phyloP scores from a whole-genome alignment of 2,113 vertebrate genomes.

The Zosterops hypoxanthus region DNA sequence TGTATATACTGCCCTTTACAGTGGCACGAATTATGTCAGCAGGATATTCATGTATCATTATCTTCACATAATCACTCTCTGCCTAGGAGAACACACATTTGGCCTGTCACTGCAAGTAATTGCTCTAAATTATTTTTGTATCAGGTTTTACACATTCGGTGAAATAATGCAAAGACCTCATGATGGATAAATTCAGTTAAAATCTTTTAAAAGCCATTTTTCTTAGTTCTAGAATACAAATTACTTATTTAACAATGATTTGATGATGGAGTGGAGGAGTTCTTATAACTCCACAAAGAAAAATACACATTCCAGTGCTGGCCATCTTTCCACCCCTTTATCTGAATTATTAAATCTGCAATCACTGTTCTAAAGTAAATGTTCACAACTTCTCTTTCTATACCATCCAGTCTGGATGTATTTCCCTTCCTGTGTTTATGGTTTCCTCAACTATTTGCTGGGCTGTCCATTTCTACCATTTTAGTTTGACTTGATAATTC shows the following conservation, averaged over 20 bases:
- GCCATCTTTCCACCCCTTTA: neutral
- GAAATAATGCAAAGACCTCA: neutral
- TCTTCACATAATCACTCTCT: constrained; percentile 1
- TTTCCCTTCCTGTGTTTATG: neutral
- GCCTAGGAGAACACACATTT: neutral
- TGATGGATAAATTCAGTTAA: neutral
- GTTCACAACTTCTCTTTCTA: neutral
- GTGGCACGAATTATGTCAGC: neutral
- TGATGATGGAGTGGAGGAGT: neutral
- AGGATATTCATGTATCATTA: neutral
- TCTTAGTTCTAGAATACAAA: neutral
- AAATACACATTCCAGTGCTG: neutral
- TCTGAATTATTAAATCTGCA: neutral
- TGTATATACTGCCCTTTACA: neutral
- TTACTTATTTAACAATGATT: neutral
- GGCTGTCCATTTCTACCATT: neutral
- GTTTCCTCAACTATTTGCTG: neutral
- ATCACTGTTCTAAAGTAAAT: neutral
- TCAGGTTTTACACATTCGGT: neutral
- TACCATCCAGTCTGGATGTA: neutral
- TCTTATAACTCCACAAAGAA: neutral
- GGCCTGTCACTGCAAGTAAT: constrained; percentile 13
- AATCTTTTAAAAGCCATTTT: neutral
- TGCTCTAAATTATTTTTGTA: constrained; percentile 7
- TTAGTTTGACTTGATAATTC: neutral